A percentile compares a stretch with the other conserved stretches of the same genome.
Evolutionary conservation across 2,797 vertebrate species (phyloP).

Genomic region (Girardinus metallicus): DNA sequence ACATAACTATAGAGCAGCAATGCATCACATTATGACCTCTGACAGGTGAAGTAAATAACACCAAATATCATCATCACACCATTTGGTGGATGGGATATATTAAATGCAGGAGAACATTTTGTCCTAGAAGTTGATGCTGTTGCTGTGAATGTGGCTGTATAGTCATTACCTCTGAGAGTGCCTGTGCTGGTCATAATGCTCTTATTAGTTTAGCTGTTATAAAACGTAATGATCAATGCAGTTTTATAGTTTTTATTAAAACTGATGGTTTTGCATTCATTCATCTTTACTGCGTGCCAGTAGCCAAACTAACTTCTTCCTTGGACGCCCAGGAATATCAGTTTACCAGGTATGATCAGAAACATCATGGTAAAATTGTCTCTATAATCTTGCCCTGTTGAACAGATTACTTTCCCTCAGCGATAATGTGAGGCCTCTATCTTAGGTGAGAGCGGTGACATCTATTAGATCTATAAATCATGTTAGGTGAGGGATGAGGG

Average conservation of each 20-base stretch:
- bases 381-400: slow-evolving; percentile 57
- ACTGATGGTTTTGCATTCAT: not conserved
- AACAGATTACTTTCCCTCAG: slow-evolving; percentile 68
- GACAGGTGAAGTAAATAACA: not conserved
- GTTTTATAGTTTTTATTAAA: not conserved
- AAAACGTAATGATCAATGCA: not conserved
- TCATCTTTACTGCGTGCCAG: not conserved
- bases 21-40: not conserved
- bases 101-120: not conserved
- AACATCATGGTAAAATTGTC: slow-evolving; percentile 43
- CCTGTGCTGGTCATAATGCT: not conserved
- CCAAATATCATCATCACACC: not conserved
- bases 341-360: slow-evolving; percentile 4
- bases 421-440: slow-evolving; percentile 72
- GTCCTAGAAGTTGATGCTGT: not conserved
- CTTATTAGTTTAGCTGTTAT: not conserved
- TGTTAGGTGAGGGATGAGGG: slow-evolving; percentile 59
- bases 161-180: not conserved
- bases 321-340: not conserved
- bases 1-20: not conserved
- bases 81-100: not conserved
- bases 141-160: not conserved
- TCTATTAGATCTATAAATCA: slow-evolving; percentile 82
- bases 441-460: slow-evolving; percentile 62
- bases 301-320: not conserved